phyloP scores from a whole-genome alignment of 2,113 vertebrate genomes.

The Oophaga pumilio region DNA sequence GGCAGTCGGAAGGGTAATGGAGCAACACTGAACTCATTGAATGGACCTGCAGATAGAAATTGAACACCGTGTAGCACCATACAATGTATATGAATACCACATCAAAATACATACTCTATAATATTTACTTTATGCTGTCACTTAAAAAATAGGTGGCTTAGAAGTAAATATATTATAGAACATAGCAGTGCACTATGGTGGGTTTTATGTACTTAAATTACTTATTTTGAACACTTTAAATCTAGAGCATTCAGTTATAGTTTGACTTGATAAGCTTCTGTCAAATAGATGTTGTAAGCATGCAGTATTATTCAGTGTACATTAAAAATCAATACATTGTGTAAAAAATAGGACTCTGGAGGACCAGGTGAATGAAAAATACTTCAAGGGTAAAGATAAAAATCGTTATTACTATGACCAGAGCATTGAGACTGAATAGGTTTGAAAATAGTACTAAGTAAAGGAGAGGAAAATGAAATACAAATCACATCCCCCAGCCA shows the following conservation, averaged over 20 bases:
- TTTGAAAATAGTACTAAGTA: not conserved
- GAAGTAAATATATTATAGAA: not conserved
- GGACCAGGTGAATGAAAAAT: constrained; percentile 2
- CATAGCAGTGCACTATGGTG: not conserved
- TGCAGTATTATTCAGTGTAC: constrained; percentile 7
- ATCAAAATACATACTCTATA: too few species aligned
- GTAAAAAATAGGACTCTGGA: not conserved
- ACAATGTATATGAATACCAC: too few species aligned
- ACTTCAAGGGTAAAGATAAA: constrained; percentile 17
- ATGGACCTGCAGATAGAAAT: too few species aligned
- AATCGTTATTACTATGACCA: constrained; percentile 13
- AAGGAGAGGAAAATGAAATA: not conserved
- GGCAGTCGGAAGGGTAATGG: too few species aligned
- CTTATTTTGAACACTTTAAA: not conserved
- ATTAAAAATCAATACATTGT: constrained; percentile 22
- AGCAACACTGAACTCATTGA: too few species aligned
- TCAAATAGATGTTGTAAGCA: constrained; percentile 21
- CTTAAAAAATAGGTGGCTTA: not conserved
- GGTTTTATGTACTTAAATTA: not conserved
- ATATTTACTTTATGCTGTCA: too few species aligned
- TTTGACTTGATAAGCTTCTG: not conserved
- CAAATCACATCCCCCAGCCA: too few species aligned
- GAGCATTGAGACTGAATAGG: not conserved
- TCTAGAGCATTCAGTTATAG: not conserved
- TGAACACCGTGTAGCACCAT: too few species aligned